Evolutionary conservation across 2,888 invertebrate genomes (phyloP).

Genomic region (Nymphalis c-album): DNA sequence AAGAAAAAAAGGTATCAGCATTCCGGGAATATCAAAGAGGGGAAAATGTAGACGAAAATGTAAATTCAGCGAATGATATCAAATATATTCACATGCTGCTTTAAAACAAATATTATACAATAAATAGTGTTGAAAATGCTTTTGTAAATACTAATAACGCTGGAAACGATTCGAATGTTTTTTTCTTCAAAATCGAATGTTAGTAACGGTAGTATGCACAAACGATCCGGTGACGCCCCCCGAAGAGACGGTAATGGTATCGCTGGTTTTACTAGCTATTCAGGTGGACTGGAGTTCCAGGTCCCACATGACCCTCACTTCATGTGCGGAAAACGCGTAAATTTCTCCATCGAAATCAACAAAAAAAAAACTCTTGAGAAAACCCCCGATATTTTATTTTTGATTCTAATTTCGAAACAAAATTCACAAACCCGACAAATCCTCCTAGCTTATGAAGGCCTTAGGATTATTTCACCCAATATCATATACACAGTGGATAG

Average conservation of each 20-base stretch:
- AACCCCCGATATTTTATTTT: constrained; percentile 28
- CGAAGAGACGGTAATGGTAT: too few species aligned
- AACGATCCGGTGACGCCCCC: too few species aligned
- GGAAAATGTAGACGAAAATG: too few species aligned
- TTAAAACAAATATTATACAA: constrained; percentile 1
- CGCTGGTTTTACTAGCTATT: too few species aligned
- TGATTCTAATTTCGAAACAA: constrained; percentile 19
- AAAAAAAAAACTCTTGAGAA: constrained; percentile 20
- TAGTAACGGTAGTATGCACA: background rate
- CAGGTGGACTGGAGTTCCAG: too few species aligned
- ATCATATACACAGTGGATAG: background rate
- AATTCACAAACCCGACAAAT: background rate
- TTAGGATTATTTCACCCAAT: background rate
- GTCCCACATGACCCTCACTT: too few species aligned
- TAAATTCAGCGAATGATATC: background rate
- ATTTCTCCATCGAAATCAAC: too few species aligned
- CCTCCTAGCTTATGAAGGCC: background rate
- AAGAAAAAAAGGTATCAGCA: too few species aligned
- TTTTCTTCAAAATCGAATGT: constrained; percentile 25
- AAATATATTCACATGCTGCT: background rate
- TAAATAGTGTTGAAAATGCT: background rate
- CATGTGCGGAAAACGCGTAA: too few species aligned
- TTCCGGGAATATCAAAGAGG: too few species aligned
- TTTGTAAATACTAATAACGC: background rate
- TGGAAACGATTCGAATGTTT: constrained; percentile 6